Conservation (phyloP, 2,113 vertebrate species). For the Chauna torquata region DNA sequence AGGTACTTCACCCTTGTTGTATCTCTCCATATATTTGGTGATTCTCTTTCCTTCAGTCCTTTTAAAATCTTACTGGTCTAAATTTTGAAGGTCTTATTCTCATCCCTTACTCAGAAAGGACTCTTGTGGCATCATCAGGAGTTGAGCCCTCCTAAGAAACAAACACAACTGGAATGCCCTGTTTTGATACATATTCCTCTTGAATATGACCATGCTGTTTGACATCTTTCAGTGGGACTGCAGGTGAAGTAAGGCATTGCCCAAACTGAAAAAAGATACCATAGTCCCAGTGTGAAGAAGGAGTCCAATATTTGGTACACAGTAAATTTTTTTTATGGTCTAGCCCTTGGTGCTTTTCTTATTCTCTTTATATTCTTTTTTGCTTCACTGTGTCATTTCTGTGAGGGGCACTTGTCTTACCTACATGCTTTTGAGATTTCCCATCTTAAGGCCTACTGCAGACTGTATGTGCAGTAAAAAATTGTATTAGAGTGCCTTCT, state of each 20-base stretch:
- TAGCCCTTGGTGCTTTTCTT: slow-evolving; percentile 19
- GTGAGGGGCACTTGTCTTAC: neutral
- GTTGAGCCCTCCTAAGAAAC: neutral
- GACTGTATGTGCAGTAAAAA: neutral
- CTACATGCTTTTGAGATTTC: neutral
- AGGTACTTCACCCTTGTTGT: slow-evolving; percentile 79
- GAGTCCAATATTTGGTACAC: neutral
- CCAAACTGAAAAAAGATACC: neutral
- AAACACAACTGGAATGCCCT: neutral
- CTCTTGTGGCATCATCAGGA: neutral
- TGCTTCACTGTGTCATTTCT: neutral
- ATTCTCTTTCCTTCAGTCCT: slow-evolving; percentile 37
- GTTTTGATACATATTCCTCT: neutral
- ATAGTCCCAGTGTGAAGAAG: neutral
- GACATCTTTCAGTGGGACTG: neutral
- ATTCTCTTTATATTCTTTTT: slow-evolving; percentile 2
- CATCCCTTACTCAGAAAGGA: neutral
- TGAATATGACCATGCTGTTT: neutral
- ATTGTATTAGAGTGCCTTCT: neutral
- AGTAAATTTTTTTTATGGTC: neutral
- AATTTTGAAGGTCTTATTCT: slow-evolving; percentile 16
- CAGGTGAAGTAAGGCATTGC: neutral
- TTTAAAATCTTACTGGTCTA: slow-evolving; percentile 1
- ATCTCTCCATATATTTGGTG: slow-evolving; percentile 59
- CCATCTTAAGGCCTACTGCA: neutral